Conservation (phyloP, 1,140 invertebrate genomes). For the Calycopis cecrops region DNA sequence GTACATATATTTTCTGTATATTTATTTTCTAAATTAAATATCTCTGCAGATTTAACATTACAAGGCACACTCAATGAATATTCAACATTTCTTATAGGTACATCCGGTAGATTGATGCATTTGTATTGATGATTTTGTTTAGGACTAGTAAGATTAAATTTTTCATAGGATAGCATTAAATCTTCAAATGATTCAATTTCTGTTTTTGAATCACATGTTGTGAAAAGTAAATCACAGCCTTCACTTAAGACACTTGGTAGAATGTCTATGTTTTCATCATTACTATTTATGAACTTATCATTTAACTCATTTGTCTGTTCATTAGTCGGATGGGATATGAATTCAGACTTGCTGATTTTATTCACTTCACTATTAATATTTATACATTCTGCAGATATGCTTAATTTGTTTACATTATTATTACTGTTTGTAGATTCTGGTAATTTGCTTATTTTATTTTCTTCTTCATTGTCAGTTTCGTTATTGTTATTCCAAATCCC, state of each 20-base stretch:
- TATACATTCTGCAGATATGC: too few relatives aligned
- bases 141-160: neutral
- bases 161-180: conserved; percentile 35
- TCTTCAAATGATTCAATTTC: conserved; percentile 41
- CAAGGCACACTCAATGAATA: too few relatives aligned
- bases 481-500: conserved; percentile 42
- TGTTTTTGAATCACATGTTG: conserved; percentile 8
- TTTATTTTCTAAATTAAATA: too few relatives aligned
- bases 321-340: too few relatives aligned
- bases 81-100: too few relatives aligned
- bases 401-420: conserved; percentile 10
- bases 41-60: too few relatives aligned
- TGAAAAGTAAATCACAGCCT: neutral
- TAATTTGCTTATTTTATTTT: neutral
- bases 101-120: conserved; percentile 1
- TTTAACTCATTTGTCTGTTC: too few relatives aligned
- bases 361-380: too few relatives aligned
- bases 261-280: too few relatives aligned
- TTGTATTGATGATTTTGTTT: conserved; percentile 10
- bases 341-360: too few relatives aligned
- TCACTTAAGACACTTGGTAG: neutral
- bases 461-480: conserved; percentile 16
- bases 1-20: too few relatives aligned
- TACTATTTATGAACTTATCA: too few relatives aligned
- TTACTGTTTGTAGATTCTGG: neutral